Base-by-base conservation (phyloP, 2,888 invertebrate genomes). In the Noctua janthina region DNA sequence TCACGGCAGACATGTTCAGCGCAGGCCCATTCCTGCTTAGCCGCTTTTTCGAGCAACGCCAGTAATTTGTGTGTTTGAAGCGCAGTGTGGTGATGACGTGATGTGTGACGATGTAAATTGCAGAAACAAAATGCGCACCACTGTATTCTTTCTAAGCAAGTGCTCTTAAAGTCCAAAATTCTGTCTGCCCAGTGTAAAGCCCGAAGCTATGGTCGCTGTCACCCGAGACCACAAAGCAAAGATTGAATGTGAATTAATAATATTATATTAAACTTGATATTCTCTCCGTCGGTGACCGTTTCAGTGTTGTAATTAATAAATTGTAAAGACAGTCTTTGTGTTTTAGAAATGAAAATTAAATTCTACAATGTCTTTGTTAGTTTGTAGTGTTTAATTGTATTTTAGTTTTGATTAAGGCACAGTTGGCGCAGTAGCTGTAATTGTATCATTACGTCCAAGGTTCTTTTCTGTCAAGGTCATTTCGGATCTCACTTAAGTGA, bases 301-400 rank as follows among this genome's bases (percentile, higher is more conserved):
- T 49, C 79, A 78, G 46, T 20, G 11, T 79, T 80, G 23, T 80
- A 54, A 72, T 79, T 20, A 79, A 54, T 79, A 69, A 80, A 64
- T 80, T 79, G 79, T 35, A 54, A 79, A 80, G 72, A 54, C 80
- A 29, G 64, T 80, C 54, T 64, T 72, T 71, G 71, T 46, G 51
- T 64, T 78, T 80, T 29, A 64, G 35, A 79, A 79, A 54, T 68
- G 20, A 49, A 78, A 68, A 69, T 78, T 39, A 49, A 69, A 69
- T 78, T 13, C 17, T 8, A 56, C 17, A 56, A 49, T 79, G 56
- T 49, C 78, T 79, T 68, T 78, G 78, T 56, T 17, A 78, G 46
- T 49, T 76, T 62, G 20, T 29, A 23, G 29, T 79, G n/a, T 39
- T 49, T 68, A 56, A 78, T 78, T 54, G 39, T 69, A 39, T 68